Evolutionary conservation across 2,888 invertebrate genomes (phyloP), one percentile per base, ranked within the genome.

Genomic region (Orthonychiurus folsomi): DNA sequence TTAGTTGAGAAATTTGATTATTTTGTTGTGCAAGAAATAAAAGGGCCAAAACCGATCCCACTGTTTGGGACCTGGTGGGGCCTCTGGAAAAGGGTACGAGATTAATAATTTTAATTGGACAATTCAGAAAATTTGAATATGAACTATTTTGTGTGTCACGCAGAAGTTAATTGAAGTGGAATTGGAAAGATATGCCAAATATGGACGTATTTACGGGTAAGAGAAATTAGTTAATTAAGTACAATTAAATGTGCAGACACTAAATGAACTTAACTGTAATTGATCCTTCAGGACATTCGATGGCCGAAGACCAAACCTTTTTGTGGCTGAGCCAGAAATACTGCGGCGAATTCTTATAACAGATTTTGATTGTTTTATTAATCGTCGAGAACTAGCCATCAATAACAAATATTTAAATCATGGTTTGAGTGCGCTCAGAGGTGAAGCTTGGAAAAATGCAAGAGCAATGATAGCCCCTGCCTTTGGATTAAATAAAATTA

Each of bases 321-420:
- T 48, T n/a, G 48, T 48, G 48, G 12, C 48, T n/a, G 48, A 48
- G 12, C 48, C 48, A 12, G 48, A 15, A n/a, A 12, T 48, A 12
- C 12, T 48, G 15, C 12, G n/a, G n/a, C 48, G n/a, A n/a, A 48
- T 48, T 15, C 48, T 48, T 12, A n/a, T 48, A 48, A 48, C 12
- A n/a, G 48, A 48, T 48, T 48, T 48, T n/a, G 48, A 48, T 48
- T n/a, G n/a, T 48, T 48, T 48, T 48, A n/a, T n/a, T n/a, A n/a
- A 48, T 48, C 48, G 48, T n/a, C 12, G n/a, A 12, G 12, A 15
- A 15, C n/a, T 48, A 12, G 15, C 48, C 48, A 48, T n/a, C 15
- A 48, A n/a, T 15, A 48, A 48, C n/a, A n/a, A 48, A n/a, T 48
- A 48, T 48, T 48, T 48, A n/a, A 48, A 12, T 12, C 12, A n/a